Base-by-base conservation (phyloP, 2,888 invertebrate genomes). In the Drosophila colorata region DNA sequence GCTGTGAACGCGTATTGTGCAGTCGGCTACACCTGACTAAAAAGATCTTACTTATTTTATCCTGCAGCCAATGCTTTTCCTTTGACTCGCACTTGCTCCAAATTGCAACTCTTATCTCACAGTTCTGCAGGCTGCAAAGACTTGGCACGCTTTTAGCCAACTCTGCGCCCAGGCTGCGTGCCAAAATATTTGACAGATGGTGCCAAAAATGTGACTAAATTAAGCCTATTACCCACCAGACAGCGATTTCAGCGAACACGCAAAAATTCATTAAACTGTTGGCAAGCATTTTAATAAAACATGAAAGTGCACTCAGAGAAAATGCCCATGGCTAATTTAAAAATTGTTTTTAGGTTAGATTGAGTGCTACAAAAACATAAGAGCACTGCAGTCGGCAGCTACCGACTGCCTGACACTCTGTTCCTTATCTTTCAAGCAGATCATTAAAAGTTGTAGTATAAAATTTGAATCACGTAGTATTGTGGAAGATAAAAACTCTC, bases 201-300 rank as follows among this genome's bases (percentile, higher is more conserved):
- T 59, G 68, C 48, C 69, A 69, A 61, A 49, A 61, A 35, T 35
- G 25, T 11, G 35, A 25, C 35, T 18, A 44, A 53, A 23, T 69
- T 38, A 49, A 53, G 38, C 20, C 23, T 23, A 38, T 53, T 53
- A 20, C 33, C 43, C 20, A 14, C 16, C 46, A 43, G 31, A n/a
- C 13, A 38, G 25, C 37, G 14, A 28, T 44, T 38, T 28, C 37
- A 33, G 28, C 5, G 31, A 46, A 49, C 9, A 9, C 5, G 13
- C 13, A 16, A 16, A 41, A 23, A 18, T 43, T 20, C 41, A 55
- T 55, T 31, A 43, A 49, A 23, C 23, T 35, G 5, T 37, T 56
- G 66, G 56, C 55, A 43, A 56, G 9, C 35, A 40, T 55, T 66
- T 47, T 16, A 16, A 37, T 35, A 41, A 35, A 55, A 48, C 40